A percentile compares a stretch with the other conserved stretches of the same genome.
phyloP scores from a whole-genome alignment of 2,888 invertebrate species.

The Dione juno region DNA sequence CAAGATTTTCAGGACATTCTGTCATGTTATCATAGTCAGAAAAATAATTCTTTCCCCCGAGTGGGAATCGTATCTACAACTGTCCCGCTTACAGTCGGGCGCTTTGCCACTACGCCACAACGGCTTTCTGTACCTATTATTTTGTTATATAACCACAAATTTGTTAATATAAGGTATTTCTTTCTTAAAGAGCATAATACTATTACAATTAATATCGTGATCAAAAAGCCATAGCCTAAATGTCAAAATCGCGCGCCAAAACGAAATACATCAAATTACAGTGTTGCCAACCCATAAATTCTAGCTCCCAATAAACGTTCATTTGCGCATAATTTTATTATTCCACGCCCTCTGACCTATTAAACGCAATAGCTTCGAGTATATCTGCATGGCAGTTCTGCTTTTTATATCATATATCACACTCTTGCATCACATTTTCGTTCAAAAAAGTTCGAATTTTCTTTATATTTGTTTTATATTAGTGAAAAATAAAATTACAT shows the following conservation, averaged over 20 bases:
- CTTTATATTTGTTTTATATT: background rate
- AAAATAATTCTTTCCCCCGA: no score
- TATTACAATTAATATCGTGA: background rate
- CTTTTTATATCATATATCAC: background rate
- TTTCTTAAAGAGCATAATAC: background rate
- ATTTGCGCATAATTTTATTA: slow-evolving; percentile 48
- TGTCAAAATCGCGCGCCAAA: slow-evolving; percentile 24
- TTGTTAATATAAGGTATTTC: background rate
- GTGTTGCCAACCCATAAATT: slow-evolving; percentile 49
- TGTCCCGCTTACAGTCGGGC: no score
- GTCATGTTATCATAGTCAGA: no score
- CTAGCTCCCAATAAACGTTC: slow-evolving; percentile 49
- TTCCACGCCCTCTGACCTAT: slow-evolving; percentile 48
- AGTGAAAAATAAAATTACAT: background rate
- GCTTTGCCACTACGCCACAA: no score
- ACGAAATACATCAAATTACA: slow-evolving; percentile 46
- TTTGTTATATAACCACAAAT: no score
- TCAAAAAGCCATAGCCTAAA: slow-evolving; percentile 12
- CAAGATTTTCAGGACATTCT: no score
- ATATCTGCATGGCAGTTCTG: background rate
- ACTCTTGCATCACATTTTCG: background rate
- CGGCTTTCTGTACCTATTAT: no score
- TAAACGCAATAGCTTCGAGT: slow-evolving; percentile 35
- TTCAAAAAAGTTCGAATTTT: background rate
- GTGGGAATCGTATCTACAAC: no score